A percentile compares a stretch with the other conserved stretches of the same genome.
Evolutionary conservation across 2,888 invertebrate genomes (phyloP).

Genomic region (Pammene fasciana): DNA sequence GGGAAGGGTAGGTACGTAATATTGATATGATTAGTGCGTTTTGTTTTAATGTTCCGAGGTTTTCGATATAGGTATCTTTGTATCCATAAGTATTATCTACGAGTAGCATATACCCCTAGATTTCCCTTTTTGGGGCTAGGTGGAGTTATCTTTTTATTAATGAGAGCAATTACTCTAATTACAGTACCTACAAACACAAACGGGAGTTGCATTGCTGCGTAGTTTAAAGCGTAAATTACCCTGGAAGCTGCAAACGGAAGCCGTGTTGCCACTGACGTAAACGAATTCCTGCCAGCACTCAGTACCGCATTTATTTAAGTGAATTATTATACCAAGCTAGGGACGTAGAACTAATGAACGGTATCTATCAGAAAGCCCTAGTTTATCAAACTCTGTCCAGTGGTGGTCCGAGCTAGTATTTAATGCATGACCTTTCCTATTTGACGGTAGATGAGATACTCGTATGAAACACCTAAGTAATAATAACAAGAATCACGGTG

Average conservation of each 20-base stretch:
- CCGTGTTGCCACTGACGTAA: slow-evolving; percentile 21
- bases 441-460: not conserved
- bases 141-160: too few species aligned
- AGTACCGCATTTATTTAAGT: slow-evolving; percentile 20
- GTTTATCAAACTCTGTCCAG: not conserved
- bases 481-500: too few species aligned
- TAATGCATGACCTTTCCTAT: not conserved
- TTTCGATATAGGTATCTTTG: too few species aligned
- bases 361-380: not conserved
- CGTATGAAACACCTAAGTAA: too few species aligned
- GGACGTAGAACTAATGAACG: not conserved
- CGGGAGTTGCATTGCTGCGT: not conserved
- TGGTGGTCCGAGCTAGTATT: not conserved
- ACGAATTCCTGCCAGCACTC: slow-evolving; percentile 11
- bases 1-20: too few species aligned
- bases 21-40: too few species aligned
- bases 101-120: too few species aligned
- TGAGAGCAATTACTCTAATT: too few species aligned
- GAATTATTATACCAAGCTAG: slow-evolving; percentile 16
- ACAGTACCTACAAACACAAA: too few species aligned
- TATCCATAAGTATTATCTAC: too few species aligned
- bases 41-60: too few species aligned
- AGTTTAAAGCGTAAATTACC: slow-evolving; percentile 44
- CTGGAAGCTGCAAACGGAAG: slow-evolving; percentile 44
- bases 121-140: too few species aligned